phyloP scores from a whole-genome alignment of 2,888 invertebrate species.

The Coleophora flavipennella region DNA sequence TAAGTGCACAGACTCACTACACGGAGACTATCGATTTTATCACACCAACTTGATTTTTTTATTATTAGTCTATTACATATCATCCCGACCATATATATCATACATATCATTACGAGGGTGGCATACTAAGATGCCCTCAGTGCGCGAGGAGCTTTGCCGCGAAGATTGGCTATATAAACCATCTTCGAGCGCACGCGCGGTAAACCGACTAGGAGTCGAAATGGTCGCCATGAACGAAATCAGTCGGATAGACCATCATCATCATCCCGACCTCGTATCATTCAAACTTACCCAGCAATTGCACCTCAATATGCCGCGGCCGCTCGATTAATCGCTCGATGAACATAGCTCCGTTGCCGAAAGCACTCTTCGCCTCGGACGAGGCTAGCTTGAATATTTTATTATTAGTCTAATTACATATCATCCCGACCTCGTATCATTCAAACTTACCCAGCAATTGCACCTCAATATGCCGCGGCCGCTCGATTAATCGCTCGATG shows the following conservation, averaged over 20 bases:
- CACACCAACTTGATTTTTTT: constrained; percentile 95
- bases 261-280: too few relatives aligned
- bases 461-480: constrained; percentile 98
- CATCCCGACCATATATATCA: too few relatives aligned
- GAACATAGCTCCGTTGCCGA: constrained; percentile 99
- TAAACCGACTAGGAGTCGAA: constrained; percentile 99
- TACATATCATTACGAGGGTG: constrained; percentile 75
- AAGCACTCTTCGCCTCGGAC: constrained; percentile 96
- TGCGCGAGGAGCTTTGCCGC: constrained; percentile 99
- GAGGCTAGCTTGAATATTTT: constrained; percentile 95
- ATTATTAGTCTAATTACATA: too few relatives aligned
- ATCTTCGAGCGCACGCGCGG: constrained; percentile 96
- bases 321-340: constrained; percentile 98
- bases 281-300: constrained; percentile 75
- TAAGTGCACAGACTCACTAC: too few relatives aligned
- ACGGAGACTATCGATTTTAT: too few relatives aligned
- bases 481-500: constrained; percentile 97
- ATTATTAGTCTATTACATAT: too few relatives aligned
- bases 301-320: constrained; percentile 98
- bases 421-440: too few relatives aligned
- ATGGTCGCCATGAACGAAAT: constrained; percentile 94
- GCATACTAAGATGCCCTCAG: constrained; percentile 99
- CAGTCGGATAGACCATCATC: too few relatives aligned
- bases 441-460: constrained; percentile 78
- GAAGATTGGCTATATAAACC: too few relatives aligned